Base-by-base conservation (phyloP, 2,888 invertebrate genomes). In the Diarsia dahlii region DNA sequence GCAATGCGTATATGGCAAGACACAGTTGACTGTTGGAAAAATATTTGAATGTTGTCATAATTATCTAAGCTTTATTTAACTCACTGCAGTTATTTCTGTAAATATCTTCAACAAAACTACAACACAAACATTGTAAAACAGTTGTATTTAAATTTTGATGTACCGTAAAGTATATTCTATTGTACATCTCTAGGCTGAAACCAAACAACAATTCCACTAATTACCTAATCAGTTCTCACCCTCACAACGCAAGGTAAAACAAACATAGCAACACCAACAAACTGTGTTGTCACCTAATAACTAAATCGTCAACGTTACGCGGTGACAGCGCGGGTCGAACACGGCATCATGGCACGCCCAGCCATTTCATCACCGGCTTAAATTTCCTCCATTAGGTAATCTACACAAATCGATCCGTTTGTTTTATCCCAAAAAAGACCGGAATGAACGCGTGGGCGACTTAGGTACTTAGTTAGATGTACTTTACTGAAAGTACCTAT, bases 361-460 rank as follows among this genome's bases (percentile, higher is more conserved):
- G 62, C 88, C 84, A 88, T 89, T 91, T 89, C 88, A 91, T 90
- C 89, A 90, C 81, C 85, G 82, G 86, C 86, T 91, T 85, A 80
- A 85, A 88, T 90, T 88, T 89, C 91, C 77, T 86, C 83, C 86
- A 88, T 90, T 85, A 88, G 70, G 71, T 82, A 73, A 83, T 83
- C 70, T 71, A 75, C 74, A 69, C 62, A 68, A 23, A 70, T 78
- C 52, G 79, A 85, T 50, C 64, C 18, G 66, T 84, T 81, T 82
- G 68, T 74, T 78, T 71, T 73, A 72, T 71, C 73, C 54, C 20
- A 64, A 70, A 71, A 76, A 63, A 58, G 18, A 45, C 15, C 54
- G 71, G 12, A 50, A 62, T 66, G 56, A 56, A 63, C 20, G 13
- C 64, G 74, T 71, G n/a, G 15, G 46, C 45, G 48, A 20, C n/a